Conservation (phyloP, 2,797 vertebrate species). For the Pangasius macronema region DNA sequence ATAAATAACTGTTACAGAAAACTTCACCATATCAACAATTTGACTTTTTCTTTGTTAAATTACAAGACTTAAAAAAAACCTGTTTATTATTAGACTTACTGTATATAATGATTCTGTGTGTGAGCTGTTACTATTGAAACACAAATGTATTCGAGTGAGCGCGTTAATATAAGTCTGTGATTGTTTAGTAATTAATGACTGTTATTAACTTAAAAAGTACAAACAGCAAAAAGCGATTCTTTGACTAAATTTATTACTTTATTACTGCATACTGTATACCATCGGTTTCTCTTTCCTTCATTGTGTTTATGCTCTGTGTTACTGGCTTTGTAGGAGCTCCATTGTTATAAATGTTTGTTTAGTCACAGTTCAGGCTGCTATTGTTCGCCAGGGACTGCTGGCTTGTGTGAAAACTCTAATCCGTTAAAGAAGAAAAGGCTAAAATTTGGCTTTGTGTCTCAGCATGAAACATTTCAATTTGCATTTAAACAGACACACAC, state of each 20-base stretch:
- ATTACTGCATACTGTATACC: neutral
- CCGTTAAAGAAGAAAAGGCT: slow-evolving; percentile 54
- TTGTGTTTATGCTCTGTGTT: neutral
- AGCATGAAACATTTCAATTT: slow-evolving; percentile 3
- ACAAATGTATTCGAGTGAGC: neutral
- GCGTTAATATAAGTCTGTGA: neutral
- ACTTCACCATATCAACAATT: neutral
- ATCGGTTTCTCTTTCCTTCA: neutral
- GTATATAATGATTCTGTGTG: neutral
- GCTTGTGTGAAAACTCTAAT: slow-evolving; percentile 60
- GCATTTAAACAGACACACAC: slow-evolving; percentile 18
- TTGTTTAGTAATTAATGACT: neutral
- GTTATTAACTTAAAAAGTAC: neutral
- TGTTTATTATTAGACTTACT: neutral
- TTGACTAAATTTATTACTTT: neutral
- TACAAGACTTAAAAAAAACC: no score
- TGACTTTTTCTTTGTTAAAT: neutral
- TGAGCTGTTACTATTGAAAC: neutral
- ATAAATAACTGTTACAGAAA: neutral
- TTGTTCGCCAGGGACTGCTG: neutral
- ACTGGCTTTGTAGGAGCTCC: neutral
- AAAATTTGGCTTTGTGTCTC: slow-evolving; percentile 51
- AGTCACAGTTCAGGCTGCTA: neutral
- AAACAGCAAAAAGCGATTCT: neutral
- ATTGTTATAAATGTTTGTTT: neutral